phyloP scores from a whole-genome alignment of 1,140 invertebrate species.

The Diachasma alloeum region DNA sequence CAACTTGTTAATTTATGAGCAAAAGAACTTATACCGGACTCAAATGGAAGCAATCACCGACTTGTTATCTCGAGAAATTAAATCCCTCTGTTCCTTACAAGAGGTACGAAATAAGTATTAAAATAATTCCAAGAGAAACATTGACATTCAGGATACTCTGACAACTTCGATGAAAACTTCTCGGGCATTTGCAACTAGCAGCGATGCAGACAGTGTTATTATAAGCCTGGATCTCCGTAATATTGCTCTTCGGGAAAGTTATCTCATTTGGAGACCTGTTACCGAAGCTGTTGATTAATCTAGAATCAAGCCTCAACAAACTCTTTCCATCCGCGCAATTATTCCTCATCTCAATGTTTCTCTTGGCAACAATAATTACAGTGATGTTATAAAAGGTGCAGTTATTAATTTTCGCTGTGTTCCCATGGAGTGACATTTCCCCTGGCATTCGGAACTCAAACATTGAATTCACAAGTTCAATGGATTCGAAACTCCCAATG shows the following conservation, averaged over 20 bases:
- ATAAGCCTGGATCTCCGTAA: background rate
- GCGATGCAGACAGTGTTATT: constrained; percentile 52
- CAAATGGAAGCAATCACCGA: too few relatives aligned
- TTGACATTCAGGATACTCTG: background rate
- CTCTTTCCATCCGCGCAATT: constrained; percentile 49
- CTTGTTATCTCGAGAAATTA: too few relatives aligned
- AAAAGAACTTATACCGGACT: too few relatives aligned
- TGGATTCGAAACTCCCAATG: constrained; percentile 37
- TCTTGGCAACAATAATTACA: constrained; percentile 37
- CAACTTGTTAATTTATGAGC: too few relatives aligned
- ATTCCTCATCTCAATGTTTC: constrained; percentile 33
- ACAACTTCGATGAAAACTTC: constrained; percentile 31
- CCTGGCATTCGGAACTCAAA: constrained; percentile 42
- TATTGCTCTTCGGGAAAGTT: constrained; percentile 36
- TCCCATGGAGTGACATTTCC: constrained; percentile 39
- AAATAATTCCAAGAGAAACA: background rate
- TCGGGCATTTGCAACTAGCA: constrained; percentile 48
- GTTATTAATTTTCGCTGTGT: constrained; percentile 27
- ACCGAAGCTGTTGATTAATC: constrained; percentile 34
- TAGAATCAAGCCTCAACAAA: constrained; percentile 41
- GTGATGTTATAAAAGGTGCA: constrained; percentile 44
- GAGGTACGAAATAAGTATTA: background rate
- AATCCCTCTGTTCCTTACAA: too few relatives aligned
- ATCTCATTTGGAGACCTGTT: constrained; percentile 49
- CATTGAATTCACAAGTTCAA: constrained; percentile 42